phyloP scores from a whole-genome alignment of 2,113 vertebrate genomes.

The Prolemur simus region DNA sequence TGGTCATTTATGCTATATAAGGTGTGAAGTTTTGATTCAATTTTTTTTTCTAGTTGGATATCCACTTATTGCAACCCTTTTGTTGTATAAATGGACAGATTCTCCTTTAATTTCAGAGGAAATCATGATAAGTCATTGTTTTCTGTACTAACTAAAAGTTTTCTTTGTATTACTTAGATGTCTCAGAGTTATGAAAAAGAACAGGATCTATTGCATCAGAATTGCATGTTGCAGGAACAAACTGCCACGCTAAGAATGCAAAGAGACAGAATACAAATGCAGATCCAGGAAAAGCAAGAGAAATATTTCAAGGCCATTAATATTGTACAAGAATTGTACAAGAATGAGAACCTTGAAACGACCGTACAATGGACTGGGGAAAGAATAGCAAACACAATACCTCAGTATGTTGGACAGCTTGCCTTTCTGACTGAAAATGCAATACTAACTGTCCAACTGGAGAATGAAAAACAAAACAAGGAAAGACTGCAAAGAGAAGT shows the following conservation, averaged over 20 bases:
- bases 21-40: background rate
- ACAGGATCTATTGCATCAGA: constrained; percentile 87
- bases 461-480: constrained; percentile 86
- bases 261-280: constrained; percentile 84
- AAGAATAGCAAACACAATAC: constrained; percentile 88
- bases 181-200: constrained; percentile 85
- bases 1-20: background rate
- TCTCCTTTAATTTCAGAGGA: constrained; percentile 29
- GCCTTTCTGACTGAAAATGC: constrained; percentile 87
- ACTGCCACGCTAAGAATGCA: constrained; percentile 86
- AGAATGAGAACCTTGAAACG: constrained; percentile 88
- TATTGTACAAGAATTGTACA: constrained; percentile 84
- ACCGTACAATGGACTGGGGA: constrained; percentile 91
- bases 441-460: constrained; percentile 79
- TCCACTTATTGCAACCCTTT: background rate
- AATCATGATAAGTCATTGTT: background rate
- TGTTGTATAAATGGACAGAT: background rate
- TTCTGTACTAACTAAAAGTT: background rate
- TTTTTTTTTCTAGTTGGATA: background rate
- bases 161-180: constrained; percentile 81
- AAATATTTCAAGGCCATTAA: constrained; percentile 90
- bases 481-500: constrained; percentile 88
- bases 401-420: constrained; percentile 89
- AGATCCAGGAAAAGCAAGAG: constrained; percentile 86
- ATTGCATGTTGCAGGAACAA: constrained; percentile 88